These are phyloP conservation scores for Augochlorella aurata DNA, from an alignment of 2,888 invertebrate genomes.

Conservation along the genomic window DNA sequence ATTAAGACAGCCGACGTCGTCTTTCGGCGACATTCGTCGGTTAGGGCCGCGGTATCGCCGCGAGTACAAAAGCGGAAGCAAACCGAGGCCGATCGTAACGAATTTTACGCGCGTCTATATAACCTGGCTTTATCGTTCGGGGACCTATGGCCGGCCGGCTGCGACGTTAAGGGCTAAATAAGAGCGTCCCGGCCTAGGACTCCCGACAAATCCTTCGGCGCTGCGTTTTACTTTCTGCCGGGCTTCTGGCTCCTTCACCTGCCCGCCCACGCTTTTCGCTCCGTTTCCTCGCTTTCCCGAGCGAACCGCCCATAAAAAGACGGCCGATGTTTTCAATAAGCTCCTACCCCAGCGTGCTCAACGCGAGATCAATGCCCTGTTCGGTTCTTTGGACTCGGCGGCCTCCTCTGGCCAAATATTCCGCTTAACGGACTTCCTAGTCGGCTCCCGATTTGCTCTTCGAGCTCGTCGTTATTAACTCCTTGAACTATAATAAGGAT, in stretches of 20 bases:
- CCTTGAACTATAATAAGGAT: too few relatives aligned
- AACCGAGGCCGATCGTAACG: constrained; percentile 66
- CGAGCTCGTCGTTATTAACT: too few relatives aligned
- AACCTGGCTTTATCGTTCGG: constrained; percentile 72
- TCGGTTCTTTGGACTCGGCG: neutral
- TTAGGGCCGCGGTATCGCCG: constrained; percentile 39
- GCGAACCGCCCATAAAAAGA: constrained; percentile 26
- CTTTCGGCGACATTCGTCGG: constrained; percentile 31
- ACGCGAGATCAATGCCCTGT: neutral
- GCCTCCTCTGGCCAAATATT: neutral
- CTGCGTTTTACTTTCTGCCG: constrained; percentile 54
- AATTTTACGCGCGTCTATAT: constrained; percentile 74
- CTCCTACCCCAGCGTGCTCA: neutral
- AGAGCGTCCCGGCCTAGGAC: constrained; percentile 72
- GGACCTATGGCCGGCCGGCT: constrained; percentile 74
- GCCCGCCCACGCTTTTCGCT: constrained; percentile 25
- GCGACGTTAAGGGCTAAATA: constrained; percentile 75
- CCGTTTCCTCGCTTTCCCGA: constrained; percentile 10
- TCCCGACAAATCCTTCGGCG: constrained; percentile 72
- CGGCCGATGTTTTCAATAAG: constrained; percentile 31
- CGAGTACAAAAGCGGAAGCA: constrained; percentile 53
- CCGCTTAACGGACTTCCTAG: neutral
- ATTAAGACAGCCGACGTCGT: constrained; percentile 15
- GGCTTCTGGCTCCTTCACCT: neutral
- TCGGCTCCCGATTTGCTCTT: too few relatives aligned